Evolutionary conservation across 2,888 invertebrate genomes (phyloP).

Genomic region (Ophraella communa): DNA sequence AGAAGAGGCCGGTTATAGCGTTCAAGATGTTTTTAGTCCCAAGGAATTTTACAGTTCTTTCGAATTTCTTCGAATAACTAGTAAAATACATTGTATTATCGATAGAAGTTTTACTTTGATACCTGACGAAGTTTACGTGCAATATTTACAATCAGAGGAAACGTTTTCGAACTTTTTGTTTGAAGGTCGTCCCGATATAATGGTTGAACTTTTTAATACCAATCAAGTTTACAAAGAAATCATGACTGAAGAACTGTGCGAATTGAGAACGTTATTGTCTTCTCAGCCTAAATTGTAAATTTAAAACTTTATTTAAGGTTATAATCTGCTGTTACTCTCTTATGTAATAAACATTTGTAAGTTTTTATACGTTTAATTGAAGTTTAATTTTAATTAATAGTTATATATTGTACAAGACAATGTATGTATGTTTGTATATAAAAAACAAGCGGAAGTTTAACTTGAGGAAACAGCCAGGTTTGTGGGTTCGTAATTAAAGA

Average conservation of each 20-base stretch:
- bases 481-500: no score
- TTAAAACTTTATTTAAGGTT: background rate
- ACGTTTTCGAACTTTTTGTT: constrained; percentile 44
- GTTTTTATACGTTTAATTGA: no score
- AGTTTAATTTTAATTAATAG: no score
- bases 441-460: no score
- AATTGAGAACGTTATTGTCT: constrained; percentile 45
- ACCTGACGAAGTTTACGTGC: constrained; percentile 36
- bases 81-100: constrained; percentile 45
- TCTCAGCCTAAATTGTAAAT: background rate
- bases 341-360: no score
- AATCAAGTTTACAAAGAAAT: constrained; percentile 44
- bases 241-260: constrained; percentile 48
- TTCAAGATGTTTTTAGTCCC: constrained; percentile 32
- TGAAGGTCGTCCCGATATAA: constrained; percentile 44
- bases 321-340: no score
- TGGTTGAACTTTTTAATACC: constrained; percentile 39
- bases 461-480: no score
- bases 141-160: constrained; percentile 41
- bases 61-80: constrained; percentile 11
- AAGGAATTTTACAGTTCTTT: constrained; percentile 20
- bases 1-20: constrained; percentile 29
- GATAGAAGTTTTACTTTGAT: constrained; percentile 47
- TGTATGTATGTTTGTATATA: no score
- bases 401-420: no score